These are phyloP conservation scores for Eristalis tenax DNA, from an alignment of 2,888 invertebrate genomes.

Conservation along the genomic window DNA sequence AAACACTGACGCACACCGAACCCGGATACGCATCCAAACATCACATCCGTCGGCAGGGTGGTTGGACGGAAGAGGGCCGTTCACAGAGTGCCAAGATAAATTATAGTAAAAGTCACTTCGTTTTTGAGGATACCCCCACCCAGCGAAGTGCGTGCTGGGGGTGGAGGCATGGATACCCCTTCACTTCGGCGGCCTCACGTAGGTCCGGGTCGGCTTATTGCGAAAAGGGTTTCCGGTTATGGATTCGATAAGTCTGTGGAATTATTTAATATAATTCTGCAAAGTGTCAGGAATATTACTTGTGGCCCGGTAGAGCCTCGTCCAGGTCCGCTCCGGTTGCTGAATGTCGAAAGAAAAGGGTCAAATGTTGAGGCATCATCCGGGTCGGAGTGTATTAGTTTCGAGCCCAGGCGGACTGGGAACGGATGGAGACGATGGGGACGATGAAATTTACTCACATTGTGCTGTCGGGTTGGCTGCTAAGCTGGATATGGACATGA, in stretches of 20 bases:
- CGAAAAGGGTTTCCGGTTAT: constrained; percentile 68
- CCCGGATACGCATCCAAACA: not conserved
- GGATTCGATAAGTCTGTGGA: constrained; percentile 69
- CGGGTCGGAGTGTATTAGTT: constrained; percentile 40
- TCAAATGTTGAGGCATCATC: constrained; percentile 57
- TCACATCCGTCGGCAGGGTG: not conserved
- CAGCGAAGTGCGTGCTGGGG: constrained; percentile 9
- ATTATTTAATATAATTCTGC: constrained; percentile 69
- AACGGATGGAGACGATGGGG: not conserved
- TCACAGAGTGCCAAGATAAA: constrained; percentile 37
- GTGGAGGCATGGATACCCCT: not conserved
- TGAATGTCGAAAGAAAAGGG: constrained; percentile 43
- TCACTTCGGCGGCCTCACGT: constrained; percentile 21
- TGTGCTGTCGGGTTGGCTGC: not conserved
- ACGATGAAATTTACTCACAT: constrained; percentile 6
- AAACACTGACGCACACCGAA: constrained; percentile 8
- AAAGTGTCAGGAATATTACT: constrained; percentile 62
- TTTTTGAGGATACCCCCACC: constrained; percentile 36
- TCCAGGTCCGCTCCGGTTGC: not conserved
- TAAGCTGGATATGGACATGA: constrained; percentile 20
- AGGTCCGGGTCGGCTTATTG: constrained; percentile 60
- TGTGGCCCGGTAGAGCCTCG: constrained; percentile 12
- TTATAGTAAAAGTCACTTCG: constrained; percentile 53
- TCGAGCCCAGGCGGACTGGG: not conserved
- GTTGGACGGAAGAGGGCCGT: not conserved